Percentiles rank a stretch among this genome's conserved stretches.
Evolutionary conservation across 2,113 vertebrate species (phyloP).

Genomic region (Silurus meridionalis): DNA sequence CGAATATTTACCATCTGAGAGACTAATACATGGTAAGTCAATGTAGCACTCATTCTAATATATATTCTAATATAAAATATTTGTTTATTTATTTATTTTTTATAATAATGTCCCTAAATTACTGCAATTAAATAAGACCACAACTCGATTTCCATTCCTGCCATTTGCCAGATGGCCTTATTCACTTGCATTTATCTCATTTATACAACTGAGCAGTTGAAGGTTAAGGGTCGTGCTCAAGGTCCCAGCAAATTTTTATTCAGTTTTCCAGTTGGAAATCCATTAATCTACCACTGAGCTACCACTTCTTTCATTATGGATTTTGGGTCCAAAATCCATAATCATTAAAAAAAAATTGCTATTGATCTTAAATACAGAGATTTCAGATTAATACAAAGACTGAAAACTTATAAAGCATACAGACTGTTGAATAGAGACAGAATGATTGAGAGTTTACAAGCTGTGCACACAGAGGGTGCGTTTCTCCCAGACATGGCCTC

Average conservation of each 20-base stretch:
- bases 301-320: too few species aligned
- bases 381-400: not conserved
- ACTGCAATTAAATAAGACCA: constrained; percentile 32
- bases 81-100: too few species aligned
- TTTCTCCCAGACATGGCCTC: not conserved
- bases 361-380: not conserved
- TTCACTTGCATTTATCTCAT: too few species aligned
- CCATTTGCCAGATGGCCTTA: too few species aligned
- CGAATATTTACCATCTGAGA: not conserved
- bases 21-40: constrained; percentile 34
- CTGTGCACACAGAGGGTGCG: not conserved
- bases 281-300: too few species aligned
- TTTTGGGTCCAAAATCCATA: not conserved
- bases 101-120: too few species aligned
- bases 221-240: too few species aligned
- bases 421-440: not conserved
- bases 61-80: too few species aligned
- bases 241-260: too few species aligned
- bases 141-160: not conserved
- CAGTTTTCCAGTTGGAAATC: too few species aligned
- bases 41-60: not conserved
- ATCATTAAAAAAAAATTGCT: not conserved
- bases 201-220: too few species aligned
- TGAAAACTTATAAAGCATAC: not conserved
- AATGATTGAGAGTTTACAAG: constrained; percentile 19